phyloP scores from a whole-genome alignment of 2,797 vertebrate genomes.

The Leptodactylus fallax region DNA sequence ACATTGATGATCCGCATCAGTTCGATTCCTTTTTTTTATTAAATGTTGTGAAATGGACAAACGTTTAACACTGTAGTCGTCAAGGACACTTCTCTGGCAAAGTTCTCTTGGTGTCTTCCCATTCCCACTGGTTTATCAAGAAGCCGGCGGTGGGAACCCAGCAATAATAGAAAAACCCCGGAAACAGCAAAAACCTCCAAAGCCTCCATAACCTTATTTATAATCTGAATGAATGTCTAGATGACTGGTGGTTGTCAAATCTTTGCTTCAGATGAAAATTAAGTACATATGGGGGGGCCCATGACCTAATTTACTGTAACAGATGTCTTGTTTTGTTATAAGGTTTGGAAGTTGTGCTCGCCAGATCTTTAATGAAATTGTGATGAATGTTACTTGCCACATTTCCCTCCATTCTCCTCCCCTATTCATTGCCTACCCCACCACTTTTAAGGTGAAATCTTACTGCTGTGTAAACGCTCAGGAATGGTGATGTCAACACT shows the following conservation, averaged over 20 bases:
- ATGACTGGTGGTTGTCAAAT: not conserved
- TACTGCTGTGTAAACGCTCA: not conserved
- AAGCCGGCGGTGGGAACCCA: conserved; percentile 4
- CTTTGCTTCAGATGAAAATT: not conserved
- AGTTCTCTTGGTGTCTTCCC: conserved; percentile 6
- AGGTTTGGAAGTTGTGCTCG: no score
- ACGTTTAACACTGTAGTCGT: not conserved
- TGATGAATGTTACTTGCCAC: not conserved
- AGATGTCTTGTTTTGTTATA: not conserved
- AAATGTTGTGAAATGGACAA: not conserved
- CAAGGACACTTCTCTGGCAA: not conserved
- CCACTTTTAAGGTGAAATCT: not conserved
- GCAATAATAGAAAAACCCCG: conserved; percentile 6
- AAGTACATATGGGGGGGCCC: not conserved
- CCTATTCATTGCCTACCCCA: not conserved
- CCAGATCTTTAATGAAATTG: not conserved
- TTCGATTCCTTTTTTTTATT: not conserved
- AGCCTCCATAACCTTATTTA: not conserved
- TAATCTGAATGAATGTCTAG: not conserved
- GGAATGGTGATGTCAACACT: not conserved
- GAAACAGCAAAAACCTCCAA: not conserved
- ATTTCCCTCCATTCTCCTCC: not conserved
- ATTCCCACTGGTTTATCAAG: not conserved
- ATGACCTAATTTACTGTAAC: not conserved
- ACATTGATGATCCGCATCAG: not conserved